Evolutionary conservation across 1,140 invertebrate genomes (phyloP), one percentile per base, ranked within the genome.

Genomic region (Acromyrmex echinatior): DNA sequence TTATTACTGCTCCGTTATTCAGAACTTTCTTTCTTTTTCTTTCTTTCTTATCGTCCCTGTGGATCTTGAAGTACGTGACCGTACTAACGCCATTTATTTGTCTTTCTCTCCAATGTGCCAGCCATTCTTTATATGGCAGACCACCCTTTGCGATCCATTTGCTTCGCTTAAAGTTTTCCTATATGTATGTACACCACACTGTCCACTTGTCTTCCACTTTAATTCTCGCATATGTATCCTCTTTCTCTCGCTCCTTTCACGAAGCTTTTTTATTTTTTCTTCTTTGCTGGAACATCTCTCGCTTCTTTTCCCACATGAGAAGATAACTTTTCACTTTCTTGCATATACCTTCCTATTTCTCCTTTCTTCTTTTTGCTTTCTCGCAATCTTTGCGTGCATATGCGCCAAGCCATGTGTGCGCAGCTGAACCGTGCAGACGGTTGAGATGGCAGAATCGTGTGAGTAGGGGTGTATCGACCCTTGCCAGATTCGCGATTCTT

Each of bases 401-500:
- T 56, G 58, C 81, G 70, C 58, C 21, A 70, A 70, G 76, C 49
- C 53, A 77, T 63, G 49, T 80, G 60, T 60, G 73, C 65, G 77
- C 63, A 53, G 66, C 21, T 77, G 28, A 62, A 58, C 62, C 82
- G 84, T 88, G 77, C 86, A 39, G 56, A 39, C n/a, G 53, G 63
- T 25, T 28, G 56, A 73, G 31, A 56, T 45, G 28, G 31, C 3
- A 53, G 25, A 35, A 56, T 76, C 39, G 56, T 60, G 77, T 84
- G 87, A 81, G 71, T 78, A 77, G 71, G 91, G 91, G 91, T 93
- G 90, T 95, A 94, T 95, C 94, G 94, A 95, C 93, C 93, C 78
- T 85, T 86, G 78, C 90, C 90, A 94, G 92, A 94, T 92, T 92
- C 92, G 87, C 90, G 86, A 92, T 94, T 94, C 94, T 94, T 93